A percentile compares a stretch with the other conserved stretches of the same genome.
Evolutionary conservation across 2,113 vertebrate genomes (phyloP).

Genomic region (Clarias batrachus): DNA sequence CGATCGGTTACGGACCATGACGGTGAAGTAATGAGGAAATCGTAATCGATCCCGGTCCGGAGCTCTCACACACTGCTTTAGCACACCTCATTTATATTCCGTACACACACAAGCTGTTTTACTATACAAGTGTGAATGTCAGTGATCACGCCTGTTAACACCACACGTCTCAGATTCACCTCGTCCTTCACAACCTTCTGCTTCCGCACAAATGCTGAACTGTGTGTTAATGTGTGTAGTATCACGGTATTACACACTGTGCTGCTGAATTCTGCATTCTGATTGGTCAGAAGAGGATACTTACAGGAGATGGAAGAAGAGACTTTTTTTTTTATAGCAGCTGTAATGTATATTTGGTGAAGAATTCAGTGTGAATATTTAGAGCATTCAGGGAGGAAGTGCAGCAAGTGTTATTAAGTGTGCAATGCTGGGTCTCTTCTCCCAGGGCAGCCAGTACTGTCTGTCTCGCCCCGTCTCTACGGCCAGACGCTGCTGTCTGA

Average conservation of each 20-base stretch:
- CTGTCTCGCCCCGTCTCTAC: too few relatives aligned
- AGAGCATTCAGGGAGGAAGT: too few relatives aligned
- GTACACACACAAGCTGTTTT: background rate
- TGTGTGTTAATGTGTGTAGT: background rate
- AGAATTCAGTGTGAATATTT: too few relatives aligned
- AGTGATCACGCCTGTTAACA: background rate
- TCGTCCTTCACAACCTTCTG: background rate
- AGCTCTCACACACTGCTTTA: background rate
- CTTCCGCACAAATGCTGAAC: background rate
- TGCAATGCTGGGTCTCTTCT: too few relatives aligned
- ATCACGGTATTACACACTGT: background rate
- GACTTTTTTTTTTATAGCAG: too few relatives aligned
- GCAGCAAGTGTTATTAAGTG: too few relatives aligned
- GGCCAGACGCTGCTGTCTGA: too few relatives aligned
- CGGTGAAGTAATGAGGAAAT: background rate
- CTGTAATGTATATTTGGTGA: too few relatives aligned
- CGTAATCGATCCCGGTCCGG: background rate
- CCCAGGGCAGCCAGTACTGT: too few relatives aligned
- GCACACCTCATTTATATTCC: slow-evolving; percentile 16
- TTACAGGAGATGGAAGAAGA: background rate
- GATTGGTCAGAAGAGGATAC: background rate
- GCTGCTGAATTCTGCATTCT: background rate
- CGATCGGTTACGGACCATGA: background rate
- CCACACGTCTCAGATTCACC: background rate
- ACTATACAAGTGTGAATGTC: background rate